Evolutionary conservation across 2,797 vertebrate species (phyloP).

Genomic region (Craterocephalus amniculus): DNA sequence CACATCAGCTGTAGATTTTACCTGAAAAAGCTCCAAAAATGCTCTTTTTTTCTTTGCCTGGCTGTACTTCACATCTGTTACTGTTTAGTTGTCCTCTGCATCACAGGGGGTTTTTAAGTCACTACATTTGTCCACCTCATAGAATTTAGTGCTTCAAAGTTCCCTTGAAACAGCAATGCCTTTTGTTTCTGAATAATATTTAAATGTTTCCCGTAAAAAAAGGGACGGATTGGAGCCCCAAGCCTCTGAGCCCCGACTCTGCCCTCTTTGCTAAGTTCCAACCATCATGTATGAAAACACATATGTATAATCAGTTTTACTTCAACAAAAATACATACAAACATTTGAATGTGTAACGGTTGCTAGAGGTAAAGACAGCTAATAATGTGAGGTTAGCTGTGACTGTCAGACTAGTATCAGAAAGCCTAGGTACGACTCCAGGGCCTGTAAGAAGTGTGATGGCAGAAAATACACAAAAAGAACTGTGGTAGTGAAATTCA

Average conservation of each 20-base stretch:
- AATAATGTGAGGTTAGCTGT: too few species aligned
- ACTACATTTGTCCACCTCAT: neutral
- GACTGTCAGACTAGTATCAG: too few species aligned
- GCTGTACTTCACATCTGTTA: neutral
- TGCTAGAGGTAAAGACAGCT: too few species aligned
- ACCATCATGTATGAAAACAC: too few species aligned
- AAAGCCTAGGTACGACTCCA: too few species aligned
- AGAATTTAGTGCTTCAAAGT: neutral
- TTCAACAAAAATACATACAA: too few species aligned
- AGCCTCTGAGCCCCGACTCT: neutral
- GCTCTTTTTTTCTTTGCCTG: neutral
- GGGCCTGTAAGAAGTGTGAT: too few species aligned
- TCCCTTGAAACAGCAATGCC: neutral
- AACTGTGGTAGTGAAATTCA: too few species aligned
- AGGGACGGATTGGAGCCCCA: neutral
- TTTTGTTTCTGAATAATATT: neutral
- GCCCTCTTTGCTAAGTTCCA: too few species aligned
- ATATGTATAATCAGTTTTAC: too few species aligned
- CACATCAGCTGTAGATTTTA: neutral
- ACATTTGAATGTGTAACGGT: too few species aligned
- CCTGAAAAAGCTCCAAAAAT: neutral
- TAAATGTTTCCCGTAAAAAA: neutral
- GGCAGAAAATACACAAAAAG: too few species aligned
- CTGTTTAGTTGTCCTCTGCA: neutral
- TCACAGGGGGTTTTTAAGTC: neutral